These are phyloP conservation scores for Sarcophaga carnaria DNA, from an alignment of 2,888 invertebrate genomes.

Conservation along the genomic window DNA sequence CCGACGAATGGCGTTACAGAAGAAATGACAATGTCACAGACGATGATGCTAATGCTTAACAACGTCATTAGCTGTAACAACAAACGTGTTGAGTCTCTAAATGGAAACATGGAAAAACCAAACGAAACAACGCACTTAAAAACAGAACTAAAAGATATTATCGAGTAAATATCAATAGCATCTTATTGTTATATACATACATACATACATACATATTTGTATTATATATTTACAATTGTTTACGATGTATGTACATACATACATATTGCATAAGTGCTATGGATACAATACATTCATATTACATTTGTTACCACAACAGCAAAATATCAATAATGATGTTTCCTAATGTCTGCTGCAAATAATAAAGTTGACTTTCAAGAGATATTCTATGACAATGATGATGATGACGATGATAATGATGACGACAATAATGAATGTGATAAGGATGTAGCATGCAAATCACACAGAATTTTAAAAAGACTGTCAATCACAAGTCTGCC, in stretches of 20 bases:
- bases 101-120: constrained; percentile 64
- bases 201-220: background rate
- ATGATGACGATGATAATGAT: background rate
- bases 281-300: background rate
- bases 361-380: constrained; percentile 29
- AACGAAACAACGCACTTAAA: constrained; percentile 40
- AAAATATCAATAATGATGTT: background rate
- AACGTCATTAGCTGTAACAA: constrained; percentile 41
- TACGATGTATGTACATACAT: too few relatives aligned
- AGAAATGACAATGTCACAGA: background rate
- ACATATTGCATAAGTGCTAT: too few relatives aligned
- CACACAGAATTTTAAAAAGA: constrained; percentile 16
- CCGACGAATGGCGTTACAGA: constrained; percentile 50
- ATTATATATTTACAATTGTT: background rate
- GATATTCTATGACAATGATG: background rate
- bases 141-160: constrained; percentile 31
- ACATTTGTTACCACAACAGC: background rate
- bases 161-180: constrained; percentile 47
- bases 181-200: background rate
- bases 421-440: background rate
- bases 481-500: background rate
- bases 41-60: background rate
- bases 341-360: constrained; percentile 24
- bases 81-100: constrained; percentile 66
- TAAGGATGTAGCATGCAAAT: constrained; percentile 9